phyloP scores from a whole-genome alignment of 2,797 vertebrate species.

The Crax fasciolata region DNA sequence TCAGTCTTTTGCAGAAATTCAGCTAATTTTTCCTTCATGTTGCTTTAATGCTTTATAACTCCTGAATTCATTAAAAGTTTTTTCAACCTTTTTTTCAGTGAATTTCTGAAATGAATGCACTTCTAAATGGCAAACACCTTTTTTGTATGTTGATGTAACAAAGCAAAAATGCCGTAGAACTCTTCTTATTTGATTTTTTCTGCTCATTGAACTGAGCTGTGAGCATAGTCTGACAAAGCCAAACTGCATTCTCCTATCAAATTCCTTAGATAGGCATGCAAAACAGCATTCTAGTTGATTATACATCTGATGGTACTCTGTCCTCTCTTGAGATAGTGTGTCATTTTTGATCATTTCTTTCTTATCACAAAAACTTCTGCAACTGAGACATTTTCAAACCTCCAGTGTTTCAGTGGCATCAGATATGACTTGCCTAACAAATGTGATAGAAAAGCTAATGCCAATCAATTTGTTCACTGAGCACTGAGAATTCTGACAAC shows the following conservation, averaged over 20 bases:
- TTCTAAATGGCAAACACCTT: background rate
- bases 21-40: background rate
- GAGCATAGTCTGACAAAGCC: background rate
- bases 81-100: background rate
- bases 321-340: conserved; percentile 9
- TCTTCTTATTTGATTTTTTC: background rate
- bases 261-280: background rate
- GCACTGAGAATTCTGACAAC: background rate
- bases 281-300: background rate
- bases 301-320: background rate
- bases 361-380: background rate
- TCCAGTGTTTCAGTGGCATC: background rate
- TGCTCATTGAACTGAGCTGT: conserved; percentile 17
- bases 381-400: background rate
- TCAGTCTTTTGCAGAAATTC: background rate
- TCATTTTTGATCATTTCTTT: conserved; percentile 38
- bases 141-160: background rate
- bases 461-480: conserved; percentile 15
- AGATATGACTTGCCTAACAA: background rate
- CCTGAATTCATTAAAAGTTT: background rate
- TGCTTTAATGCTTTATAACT: background rate
- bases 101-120: background rate
- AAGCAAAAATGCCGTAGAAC: background rate
- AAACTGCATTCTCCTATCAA: background rate
- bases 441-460: conserved; percentile 12